Evolutionary conservation across 2,888 invertebrate species (phyloP).

Genomic region (Rapana venosa): DNA sequence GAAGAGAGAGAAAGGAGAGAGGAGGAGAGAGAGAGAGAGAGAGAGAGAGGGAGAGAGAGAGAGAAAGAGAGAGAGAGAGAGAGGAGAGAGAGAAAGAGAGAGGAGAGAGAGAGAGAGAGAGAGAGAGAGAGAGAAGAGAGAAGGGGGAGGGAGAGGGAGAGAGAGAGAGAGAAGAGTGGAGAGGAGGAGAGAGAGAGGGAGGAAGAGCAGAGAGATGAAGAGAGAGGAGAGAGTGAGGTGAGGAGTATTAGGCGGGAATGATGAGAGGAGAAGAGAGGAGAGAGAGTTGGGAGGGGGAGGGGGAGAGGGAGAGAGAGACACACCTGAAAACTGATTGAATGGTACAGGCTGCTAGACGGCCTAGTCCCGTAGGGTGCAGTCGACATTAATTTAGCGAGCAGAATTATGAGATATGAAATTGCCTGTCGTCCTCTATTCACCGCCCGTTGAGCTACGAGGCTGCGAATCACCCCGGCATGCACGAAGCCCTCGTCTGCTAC

Average conservation of each 20-base stretch:
- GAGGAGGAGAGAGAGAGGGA: conserved; percentile 28
- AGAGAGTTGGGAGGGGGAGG: not conserved
- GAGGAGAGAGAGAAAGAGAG: no score
- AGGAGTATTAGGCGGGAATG: no score
- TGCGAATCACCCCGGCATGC: no score
- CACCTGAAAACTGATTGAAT: not conserved
- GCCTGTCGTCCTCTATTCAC: conserved; percentile 8
- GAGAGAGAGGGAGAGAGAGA: not conserved
- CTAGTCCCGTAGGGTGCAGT: not conserved
- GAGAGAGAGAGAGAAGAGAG: not conserved
- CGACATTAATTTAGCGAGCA: conserved; percentile 20
- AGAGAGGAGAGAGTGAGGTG: no score
- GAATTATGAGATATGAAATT: conserved; percentile 25
- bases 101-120: no score
- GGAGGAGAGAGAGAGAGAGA: not conserved
- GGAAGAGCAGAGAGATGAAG: not conserved
- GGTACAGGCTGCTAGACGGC: not conserved
- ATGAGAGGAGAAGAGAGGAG: not conserved
- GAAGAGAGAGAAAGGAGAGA: not conserved
- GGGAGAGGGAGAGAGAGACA: not conserved
- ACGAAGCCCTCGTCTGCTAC: not conserved
- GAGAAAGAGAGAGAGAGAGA: no score
- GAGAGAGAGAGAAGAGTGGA: conserved; percentile 16
- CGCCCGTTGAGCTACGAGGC: not conserved
- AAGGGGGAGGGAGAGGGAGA: not conserved